These are phyloP conservation scores for Ursus arctos DNA, from an alignment of 2,113 vertebrate species.

Conservation along the genomic window DNA sequence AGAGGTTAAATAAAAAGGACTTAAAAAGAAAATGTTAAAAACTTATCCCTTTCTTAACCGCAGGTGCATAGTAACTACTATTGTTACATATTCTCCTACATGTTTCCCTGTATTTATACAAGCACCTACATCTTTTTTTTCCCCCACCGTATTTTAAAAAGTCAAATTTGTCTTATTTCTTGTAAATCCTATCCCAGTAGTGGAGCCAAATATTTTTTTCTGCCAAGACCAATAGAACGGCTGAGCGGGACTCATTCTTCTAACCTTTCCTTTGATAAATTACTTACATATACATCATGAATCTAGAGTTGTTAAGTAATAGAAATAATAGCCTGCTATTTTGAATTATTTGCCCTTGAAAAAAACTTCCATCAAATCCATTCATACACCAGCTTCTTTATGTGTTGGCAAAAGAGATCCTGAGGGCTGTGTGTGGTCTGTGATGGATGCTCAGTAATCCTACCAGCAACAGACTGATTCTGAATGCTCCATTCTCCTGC, in stretches of 20 bases:
- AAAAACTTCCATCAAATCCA: background rate
- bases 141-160: background rate
- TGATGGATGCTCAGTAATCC: background rate
- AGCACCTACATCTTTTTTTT: background rate
- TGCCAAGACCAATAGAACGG: background rate
- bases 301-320: slow-evolving; percentile 31
- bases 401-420: background rate
- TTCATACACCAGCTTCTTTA: background rate
- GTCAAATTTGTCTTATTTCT: slow-evolving; percentile 22
- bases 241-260: background rate
- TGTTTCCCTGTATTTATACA: background rate
- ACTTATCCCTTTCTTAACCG: background rate
- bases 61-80: background rate
- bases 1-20: background rate
- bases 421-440: background rate
- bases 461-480: background rate
- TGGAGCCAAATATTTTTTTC: background rate
- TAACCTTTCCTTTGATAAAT: background rate
- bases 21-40: background rate
- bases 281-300: background rate
- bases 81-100: background rate
- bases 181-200: background rate
- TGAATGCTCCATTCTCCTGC: background rate
- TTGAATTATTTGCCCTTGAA: slow-evolving; percentile 26
- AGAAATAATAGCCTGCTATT: background rate